These are phyloP conservation scores for Halcyon senegalensis DNA, from an alignment of 2,113 vertebrate species.

Conservation along the genomic window DNA sequence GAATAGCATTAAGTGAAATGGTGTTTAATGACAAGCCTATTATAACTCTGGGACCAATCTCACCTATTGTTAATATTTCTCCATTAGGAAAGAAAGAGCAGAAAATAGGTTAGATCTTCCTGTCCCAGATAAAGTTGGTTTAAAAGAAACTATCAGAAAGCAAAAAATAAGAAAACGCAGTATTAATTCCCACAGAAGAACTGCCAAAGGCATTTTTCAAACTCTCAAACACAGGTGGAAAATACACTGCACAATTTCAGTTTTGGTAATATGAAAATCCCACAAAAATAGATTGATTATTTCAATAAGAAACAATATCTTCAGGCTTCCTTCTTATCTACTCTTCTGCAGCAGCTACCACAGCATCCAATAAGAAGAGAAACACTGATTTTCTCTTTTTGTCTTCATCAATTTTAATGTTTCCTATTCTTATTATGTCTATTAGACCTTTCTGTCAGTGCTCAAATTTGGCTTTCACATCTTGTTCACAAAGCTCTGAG, in stretches of 20 bases:
- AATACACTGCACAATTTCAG: background rate
- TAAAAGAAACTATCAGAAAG: background rate
- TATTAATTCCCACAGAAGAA: background rate
- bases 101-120: background rate
- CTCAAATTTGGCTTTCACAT: background rate
- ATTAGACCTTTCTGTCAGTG: background rate
- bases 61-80: background rate
- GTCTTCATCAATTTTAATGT: background rate
- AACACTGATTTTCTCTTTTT: background rate
- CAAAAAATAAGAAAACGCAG: background rate
- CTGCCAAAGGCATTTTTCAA: background rate
- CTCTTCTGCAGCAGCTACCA: background rate
- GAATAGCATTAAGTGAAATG: background rate
- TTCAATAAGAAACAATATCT: background rate
- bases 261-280: background rate
- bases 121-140: background rate
- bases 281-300: background rate
- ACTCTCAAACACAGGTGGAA: background rate
- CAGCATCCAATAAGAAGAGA: background rate
- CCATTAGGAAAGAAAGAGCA: background rate
- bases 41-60: background rate
- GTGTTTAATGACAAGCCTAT: background rate
- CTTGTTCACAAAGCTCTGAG: background rate
- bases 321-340: background rate
- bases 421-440: background rate